Evolutionary conservation across 2,797 vertebrate genomes (phyloP).

Genomic region (Peromyscus aztecus): DNA sequence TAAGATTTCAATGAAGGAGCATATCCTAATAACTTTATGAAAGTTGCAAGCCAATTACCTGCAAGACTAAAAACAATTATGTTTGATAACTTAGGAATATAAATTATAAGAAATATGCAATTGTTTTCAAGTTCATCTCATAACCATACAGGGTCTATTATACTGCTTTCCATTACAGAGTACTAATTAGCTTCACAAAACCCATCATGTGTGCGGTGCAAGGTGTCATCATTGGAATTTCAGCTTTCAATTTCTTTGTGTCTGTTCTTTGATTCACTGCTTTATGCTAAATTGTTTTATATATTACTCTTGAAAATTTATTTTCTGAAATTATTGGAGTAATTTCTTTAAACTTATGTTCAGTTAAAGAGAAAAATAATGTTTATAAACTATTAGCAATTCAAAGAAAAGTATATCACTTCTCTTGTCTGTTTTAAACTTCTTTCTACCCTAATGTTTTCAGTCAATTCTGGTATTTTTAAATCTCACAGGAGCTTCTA

Average conservation of each 20-base stretch:
- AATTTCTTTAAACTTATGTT: slow-evolving; percentile 17
- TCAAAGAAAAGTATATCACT: neutral
- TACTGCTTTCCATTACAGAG: slow-evolving; percentile 58
- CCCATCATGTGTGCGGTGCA: neutral
- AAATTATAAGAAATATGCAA: slow-evolving; percentile 72
- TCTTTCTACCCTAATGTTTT: neutral
- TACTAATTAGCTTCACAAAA: slow-evolving; percentile 72
- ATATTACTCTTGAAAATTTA: slow-evolving; percentile 11
- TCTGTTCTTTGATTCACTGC: slow-evolving; percentile 24
- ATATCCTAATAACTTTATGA: slow-evolving; percentile 54
- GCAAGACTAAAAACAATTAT: slow-evolving; percentile 58
- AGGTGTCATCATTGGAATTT: slow-evolving; percentile 57
- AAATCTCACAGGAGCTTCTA: neutral
- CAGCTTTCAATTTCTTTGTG: slow-evolving; percentile 45
- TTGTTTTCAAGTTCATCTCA: slow-evolving; percentile 76
- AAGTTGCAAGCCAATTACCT: slow-evolving; percentile 73
- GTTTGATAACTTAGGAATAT: slow-evolving; percentile 71
- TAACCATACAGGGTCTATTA: slow-evolving; percentile 72
- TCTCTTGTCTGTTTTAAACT: neutral
- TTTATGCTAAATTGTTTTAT: slow-evolving; percentile 39
- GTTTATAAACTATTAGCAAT: neutral
- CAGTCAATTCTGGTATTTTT: neutral
- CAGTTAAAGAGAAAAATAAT: neutral
- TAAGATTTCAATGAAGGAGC: slow-evolving; percentile 20
- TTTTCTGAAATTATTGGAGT: slow-evolving; percentile 14